Base-by-base conservation (phyloP, 2,113 vertebrate genomes). In the Cathartes aura region DNA sequence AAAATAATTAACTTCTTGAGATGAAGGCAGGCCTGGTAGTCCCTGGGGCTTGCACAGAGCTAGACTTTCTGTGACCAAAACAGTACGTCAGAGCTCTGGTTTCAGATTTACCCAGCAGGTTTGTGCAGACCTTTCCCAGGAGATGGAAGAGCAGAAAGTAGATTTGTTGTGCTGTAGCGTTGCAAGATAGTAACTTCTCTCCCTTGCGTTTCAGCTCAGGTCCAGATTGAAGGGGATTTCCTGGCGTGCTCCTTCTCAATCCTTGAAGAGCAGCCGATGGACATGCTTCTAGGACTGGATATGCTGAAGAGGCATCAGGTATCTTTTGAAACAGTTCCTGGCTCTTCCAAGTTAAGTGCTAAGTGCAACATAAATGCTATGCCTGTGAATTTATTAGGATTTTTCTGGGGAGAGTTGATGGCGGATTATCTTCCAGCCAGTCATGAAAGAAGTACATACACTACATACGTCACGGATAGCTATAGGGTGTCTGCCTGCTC, bases 251-350 rank as follows among this genome's bases (percentile, higher is more conserved):
- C 99, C 67, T 99, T 99, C 98, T 99, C 99, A 15, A 99, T 99
- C 96, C 98, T 99, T 62, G 99, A 99, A 96, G 99, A 99, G 86
- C 99, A 99, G 98, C 99, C 99, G 30, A 99, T 99, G 99, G 99
- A 99, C 97, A 99, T 99, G 99, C 98, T 99, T 53, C 98, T 99
- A 38, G 99, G 99, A 53, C 98, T 99, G 94, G 99, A 99, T 96
- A 99, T 99, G 99, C 98, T 99, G 40, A 99, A 99, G 97, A 99
- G 99, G 96, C 99, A 99, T 90, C 99, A 99, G 99, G 99, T 99
- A 98, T 76, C 23, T 82, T 92, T 45, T 75, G 53, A 78, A 96
- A 43, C 29, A 66, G 56, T 81, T 85, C 29, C 38, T 53, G 24
- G 34, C 34, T 73, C 32, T 62, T 89, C 66, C 19, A 20, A 11